These are phyloP conservation scores for Nymphalis io DNA, from an alignment of 1,140 invertebrate species.

Conservation along the genomic window DNA sequence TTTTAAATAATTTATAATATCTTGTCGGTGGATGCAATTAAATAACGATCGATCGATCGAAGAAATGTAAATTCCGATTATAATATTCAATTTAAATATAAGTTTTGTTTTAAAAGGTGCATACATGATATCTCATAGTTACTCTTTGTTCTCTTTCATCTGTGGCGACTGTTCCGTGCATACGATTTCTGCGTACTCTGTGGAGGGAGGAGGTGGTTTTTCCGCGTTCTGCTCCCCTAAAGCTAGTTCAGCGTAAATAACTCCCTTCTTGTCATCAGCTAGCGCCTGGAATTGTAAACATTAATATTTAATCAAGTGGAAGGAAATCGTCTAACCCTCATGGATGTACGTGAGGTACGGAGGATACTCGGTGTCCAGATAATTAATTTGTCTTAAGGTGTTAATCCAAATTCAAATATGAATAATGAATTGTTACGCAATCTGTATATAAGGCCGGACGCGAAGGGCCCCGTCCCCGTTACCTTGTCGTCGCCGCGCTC, in stretches of 20 bases:
- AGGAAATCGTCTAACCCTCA: too few species aligned
- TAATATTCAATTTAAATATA: background rate
- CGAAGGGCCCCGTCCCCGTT: too few species aligned
- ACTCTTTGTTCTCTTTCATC: slow-evolving; percentile 63
- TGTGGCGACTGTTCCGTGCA: slow-evolving; percentile 62
- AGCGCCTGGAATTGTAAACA: background rate
- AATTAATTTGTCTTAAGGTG: too few species aligned
- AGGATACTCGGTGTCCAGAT: too few species aligned
- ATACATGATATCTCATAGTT: slow-evolving; percentile 23
- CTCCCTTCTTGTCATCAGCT: slow-evolving; percentile 68
- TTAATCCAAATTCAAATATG: too few species aligned
- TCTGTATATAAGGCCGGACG: too few species aligned
- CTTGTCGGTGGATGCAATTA: slow-evolving; percentile 28
- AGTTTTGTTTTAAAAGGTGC: background rate
- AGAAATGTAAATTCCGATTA: background rate
- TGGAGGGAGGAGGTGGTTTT: slow-evolving; percentile 63
- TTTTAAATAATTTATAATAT: slow-evolving; percentile 6
- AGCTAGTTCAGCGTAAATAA: slow-evolving; percentile 70
- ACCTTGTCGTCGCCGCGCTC: slow-evolving; percentile 52
- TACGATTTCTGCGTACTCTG: slow-evolving; percentile 74
- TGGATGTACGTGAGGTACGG: too few species aligned
- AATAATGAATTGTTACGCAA: too few species aligned
- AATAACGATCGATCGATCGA: background rate
- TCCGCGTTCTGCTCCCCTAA: slow-evolving; percentile 63
- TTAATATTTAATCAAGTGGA: too few species aligned